Evolutionary conservation across 2,888 invertebrate species (phyloP), one percentile per base, ranked within the genome.

Genomic region (Aplocera efformata): DNA sequence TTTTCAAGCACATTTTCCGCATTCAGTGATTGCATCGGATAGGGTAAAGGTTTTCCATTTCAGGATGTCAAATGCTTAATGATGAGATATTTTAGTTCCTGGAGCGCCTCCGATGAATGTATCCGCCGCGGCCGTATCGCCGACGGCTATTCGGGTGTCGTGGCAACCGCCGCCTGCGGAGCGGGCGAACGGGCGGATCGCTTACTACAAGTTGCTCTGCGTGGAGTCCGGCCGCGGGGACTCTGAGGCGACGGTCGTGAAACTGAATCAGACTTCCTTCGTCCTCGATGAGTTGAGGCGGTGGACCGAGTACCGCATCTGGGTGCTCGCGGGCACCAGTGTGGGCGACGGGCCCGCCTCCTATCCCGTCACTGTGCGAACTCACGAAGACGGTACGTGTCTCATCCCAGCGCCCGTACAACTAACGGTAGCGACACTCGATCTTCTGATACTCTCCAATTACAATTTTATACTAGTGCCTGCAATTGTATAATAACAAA

Each of bases 331-430:
- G 55, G 97, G 97, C 72, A 99, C 98, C 65, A 94, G 94, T 69
- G 96, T 98, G 61, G 99, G 99, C 72, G 97, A 98, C 86, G 98
- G 99, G 52, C 98, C 96, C 53, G 92, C 94, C 68, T 97, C 97
- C 63, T 94, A 94, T 85, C 96, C 97, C 53, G 94, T 98, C 90
- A 92, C 93, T 70, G 94, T 97, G 68, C 94, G 94, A 90, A 98
- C 98, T 60, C 96, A 96, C 79, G 98, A 98, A 94, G 98, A 98
- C 93, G 98, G 99, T 99, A 98, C 94, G 98, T 95, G 77, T 80
- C 80, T 38, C 35, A 77, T 80, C 80, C 37, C 35, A 44, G 55
- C 34, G 10, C 28, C 41, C 46, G 34, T 30, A 34, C 53, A 53
- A 30, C 39, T 43, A 34, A 39, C 20, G 39, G n/a, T 28, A 28